Evolutionary conservation across 2,888 invertebrate genomes (phyloP), one percentile per base, ranked within the genome.

Genomic region (Netelia fuscicornis): DNA sequence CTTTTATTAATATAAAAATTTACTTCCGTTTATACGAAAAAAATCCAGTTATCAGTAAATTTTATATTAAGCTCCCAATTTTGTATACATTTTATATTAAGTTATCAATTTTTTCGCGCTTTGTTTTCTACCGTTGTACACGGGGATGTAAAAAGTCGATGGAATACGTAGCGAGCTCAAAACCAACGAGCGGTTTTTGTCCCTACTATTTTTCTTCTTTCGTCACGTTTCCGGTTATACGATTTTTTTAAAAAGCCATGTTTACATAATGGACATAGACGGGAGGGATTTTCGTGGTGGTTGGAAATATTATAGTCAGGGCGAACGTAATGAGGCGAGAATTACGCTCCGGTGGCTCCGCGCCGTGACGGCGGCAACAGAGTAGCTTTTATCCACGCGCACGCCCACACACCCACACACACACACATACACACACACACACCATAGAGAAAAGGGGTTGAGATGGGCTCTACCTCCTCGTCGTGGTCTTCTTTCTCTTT

Each of bases 311-410:
- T 81, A 81, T 72, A 85, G 81, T 78, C 70, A 85, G 71, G 85
- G 83, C 81, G 83, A 83, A 83, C 83, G 87, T 87, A 88, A 87
- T 87, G 86, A 82, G 87, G 89, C 86, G 91, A 90, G 89, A 90
- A 91, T 91, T 89, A 90, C 90, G 87, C 89, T 91, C 82, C 86
- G 86, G 80, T 88, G 88, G 83, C 68, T 88, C 81, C 77, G 84
- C 85, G 85, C 86, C 81, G 81, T 86, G 83, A 67, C 78, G 78
- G 67, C 78, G 77, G 68, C 74, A 64, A 67, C 81, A 74, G 67
- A 64, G 72, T 79, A 81, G 68, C 78, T 80, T 75, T 70, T 62
- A 30, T 30, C 30, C 30, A 37, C 44, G 11, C 17, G 58, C 23
- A 56, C 17, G 30, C 42, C n/a, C 13, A 17, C 44, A n/a, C 42